A percentile compares a stretch with the other conserved stretches of the same genome.
Conservation (phyloP, 1,140 invertebrate genomes). For the Polyergus mexicanus region DNA sequence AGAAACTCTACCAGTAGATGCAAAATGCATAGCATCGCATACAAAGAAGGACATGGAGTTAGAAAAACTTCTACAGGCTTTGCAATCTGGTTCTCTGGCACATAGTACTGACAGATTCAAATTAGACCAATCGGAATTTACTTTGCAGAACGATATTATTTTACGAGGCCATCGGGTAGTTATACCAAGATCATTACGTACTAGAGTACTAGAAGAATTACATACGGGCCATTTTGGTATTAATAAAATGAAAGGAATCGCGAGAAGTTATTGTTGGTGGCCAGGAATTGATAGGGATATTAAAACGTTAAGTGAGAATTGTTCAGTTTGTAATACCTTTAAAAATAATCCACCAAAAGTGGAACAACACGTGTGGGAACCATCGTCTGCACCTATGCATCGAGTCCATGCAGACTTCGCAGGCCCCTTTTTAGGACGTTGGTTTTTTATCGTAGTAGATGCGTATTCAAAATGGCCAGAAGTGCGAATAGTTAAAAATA, state of each 20-base stretch:
- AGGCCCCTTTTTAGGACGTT: conserved; percentile 80
- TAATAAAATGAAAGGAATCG: conserved; percentile 84
- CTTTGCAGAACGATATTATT: conserved; percentile 29
- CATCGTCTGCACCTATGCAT: too few relatives aligned
- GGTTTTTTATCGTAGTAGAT: conserved; percentile 84
- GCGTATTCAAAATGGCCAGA: conserved; percentile 60
- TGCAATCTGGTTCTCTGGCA: conserved; percentile 1
- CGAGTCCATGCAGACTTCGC: conserved; percentile 84
- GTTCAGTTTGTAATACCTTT: conserved; percentile 27
- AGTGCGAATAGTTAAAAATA: not conserved
- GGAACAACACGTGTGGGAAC: not conserved
- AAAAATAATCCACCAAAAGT: conserved; percentile 70
- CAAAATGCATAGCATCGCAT: not conserved
- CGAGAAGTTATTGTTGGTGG: conserved; percentile 84
- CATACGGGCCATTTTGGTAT: conserved; percentile 83
- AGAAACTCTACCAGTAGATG: not conserved
- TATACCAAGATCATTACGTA: not conserved
- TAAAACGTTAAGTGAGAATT: conserved; percentile 26
- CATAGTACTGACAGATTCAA: not conserved
- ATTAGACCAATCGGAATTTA: conserved; percentile 13
- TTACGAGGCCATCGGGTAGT: conserved; percentile 69
- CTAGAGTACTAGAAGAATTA: conserved; percentile 51
- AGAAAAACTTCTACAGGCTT: not conserved
- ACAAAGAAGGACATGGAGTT: not conserved
- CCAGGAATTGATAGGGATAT: conserved; percentile 80